These are phyloP conservation scores for Micromussa lordhowensis DNA, from an alignment of 92 coral and sea anemone genomes.

Conservation along the genomic window DNA sequence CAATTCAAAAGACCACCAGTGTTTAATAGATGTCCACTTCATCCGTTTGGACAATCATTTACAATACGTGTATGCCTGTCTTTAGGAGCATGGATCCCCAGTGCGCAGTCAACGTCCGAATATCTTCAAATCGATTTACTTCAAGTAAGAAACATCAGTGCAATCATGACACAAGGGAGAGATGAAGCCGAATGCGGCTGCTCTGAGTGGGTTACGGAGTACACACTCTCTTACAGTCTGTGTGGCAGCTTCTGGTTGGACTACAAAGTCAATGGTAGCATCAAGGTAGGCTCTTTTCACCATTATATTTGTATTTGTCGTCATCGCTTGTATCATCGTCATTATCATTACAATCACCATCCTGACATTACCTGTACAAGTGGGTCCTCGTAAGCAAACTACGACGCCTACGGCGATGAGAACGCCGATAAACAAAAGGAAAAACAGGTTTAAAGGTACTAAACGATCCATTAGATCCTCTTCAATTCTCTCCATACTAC, in stretches of 20 bases:
- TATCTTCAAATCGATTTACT: slow-evolving; percentile 70
- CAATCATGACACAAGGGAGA: slow-evolving; percentile 50
- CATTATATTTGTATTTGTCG: background rate
- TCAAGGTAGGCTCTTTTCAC: slow-evolving; percentile 34
- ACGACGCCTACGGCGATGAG: too few species aligned
- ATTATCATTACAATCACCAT: too few species aligned
- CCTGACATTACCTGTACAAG: background rate
- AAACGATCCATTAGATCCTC: background rate
- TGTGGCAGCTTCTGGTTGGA: slow-evolving; percentile 59
- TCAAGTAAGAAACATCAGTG: slow-evolving; percentile 32
- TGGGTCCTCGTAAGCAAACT: background rate
- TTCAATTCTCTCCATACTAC: background rate
- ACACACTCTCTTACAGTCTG: slow-evolving; percentile 58
- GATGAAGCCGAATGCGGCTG: slow-evolving; percentile 26
- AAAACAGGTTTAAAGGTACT: background rate
- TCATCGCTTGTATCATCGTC: background rate
- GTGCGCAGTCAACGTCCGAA: background rate
- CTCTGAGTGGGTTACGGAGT: slow-evolving; percentile 49
- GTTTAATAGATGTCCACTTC: background rate
- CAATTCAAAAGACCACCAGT: background rate
- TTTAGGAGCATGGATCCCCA: slow-evolving; percentile 65
- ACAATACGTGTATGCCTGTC: background rate
- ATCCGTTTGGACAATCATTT: background rate
- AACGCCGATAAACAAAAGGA: too few species aligned
- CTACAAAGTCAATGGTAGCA: slow-evolving; percentile 37